These are phyloP conservation scores for Ectropis grisescens DNA, from an alignment of 1,140 invertebrate species.

Conservation along the genomic window DNA sequence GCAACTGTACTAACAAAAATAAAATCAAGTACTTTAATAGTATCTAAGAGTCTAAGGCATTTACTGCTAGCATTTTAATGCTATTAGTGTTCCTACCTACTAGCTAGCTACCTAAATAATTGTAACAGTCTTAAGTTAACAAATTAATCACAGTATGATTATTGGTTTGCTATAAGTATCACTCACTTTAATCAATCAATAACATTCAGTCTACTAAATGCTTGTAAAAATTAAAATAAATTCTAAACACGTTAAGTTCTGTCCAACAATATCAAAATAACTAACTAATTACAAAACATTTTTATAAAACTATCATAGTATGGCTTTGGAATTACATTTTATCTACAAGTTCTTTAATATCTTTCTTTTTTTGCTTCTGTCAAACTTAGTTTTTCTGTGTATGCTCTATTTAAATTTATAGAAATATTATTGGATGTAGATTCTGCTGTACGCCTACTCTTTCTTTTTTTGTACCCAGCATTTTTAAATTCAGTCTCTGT, in stretches of 20 bases:
- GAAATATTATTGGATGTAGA: conserved; percentile 2
- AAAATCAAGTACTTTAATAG: conserved; percentile 2
- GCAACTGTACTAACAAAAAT: conserved; percentile 1
- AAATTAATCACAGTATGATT: conserved; percentile 3
- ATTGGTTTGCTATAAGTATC: too few relatives aligned
- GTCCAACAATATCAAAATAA: too few relatives aligned
- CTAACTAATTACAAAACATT: conserved; percentile 3
- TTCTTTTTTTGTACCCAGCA: conserved; percentile 15
- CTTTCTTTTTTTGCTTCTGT: conserved; percentile 14
- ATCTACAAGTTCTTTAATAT: conserved; percentile 18
- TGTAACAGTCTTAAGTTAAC: conserved; percentile 4
- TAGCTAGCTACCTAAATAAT: too few relatives aligned
- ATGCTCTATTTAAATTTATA: conserved; percentile 11
- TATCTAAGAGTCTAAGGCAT: too few relatives aligned
- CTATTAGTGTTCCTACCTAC: conserved; percentile 2
- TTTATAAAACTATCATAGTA: conserved; percentile 14
- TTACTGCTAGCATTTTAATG: conserved; percentile 1
- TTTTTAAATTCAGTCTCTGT: conserved; percentile 7
- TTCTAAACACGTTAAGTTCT: too few relatives aligned
- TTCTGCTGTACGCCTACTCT: conserved; percentile 2
- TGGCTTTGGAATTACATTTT: conserved; percentile 16
- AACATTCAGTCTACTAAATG: neutral
- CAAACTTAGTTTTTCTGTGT: conserved; percentile 14
- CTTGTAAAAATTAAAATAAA: conserved; percentile 1
- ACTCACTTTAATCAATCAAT: conserved; percentile 2